Percentiles rank a stretch among this genome's conserved stretches.
phyloP scores from a whole-genome alignment of 2,888 invertebrate genomes.

The Eumerus sabulonum region DNA sequence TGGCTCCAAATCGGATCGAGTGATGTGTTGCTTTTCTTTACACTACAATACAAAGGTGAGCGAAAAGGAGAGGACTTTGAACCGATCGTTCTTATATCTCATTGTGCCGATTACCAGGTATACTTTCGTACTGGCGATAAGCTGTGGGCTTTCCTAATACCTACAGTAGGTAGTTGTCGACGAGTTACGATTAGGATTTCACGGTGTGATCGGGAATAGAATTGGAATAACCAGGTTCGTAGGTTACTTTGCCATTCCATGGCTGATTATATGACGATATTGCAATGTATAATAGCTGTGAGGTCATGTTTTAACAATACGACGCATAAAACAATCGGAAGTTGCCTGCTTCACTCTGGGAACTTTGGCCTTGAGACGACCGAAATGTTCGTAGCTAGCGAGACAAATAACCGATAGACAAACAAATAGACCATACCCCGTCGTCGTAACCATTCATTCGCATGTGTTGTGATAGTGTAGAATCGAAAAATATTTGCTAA shows the following conservation, averaged over 20 bases:
- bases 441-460: too few relatives aligned
- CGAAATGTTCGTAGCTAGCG: slow-evolving; percentile 22
- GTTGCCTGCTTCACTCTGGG: slow-evolving; percentile 30
- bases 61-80: slow-evolving; percentile 56
- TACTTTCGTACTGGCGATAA: too few relatives aligned
- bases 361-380: slow-evolving; percentile 44
- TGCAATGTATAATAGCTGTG: slow-evolving; percentile 47
- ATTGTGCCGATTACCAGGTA: slow-evolving; percentile 28
- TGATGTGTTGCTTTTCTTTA: slow-evolving; percentile 5
- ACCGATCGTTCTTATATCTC: slow-evolving; percentile 53
- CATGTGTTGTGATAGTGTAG: slow-evolving; percentile 20
- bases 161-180: too few relatives aligned
- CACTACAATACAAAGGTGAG: slow-evolving; percentile 12
- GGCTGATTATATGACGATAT: slow-evolving; percentile 63
- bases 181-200: neutral
- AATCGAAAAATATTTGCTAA: slow-evolving; percentile 30
- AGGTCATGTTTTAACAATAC: slow-evolving; percentile 57
- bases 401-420: slow-evolving; percentile 18
- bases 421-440: slow-evolving; percentile 22
- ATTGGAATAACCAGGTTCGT: neutral
- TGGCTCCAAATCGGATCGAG: neutral
- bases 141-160: too few relatives aligned
- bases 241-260: slow-evolving; percentile 16
- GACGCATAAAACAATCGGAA: slow-evolving; percentile 41
- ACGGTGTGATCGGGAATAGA: slow-evolving; percentile 9